Evolutionary conservation across 2,113 vertebrate species (phyloP), one percentile per base, ranked within the genome.

Genomic region (Dromaius novaehollandiae): DNA sequence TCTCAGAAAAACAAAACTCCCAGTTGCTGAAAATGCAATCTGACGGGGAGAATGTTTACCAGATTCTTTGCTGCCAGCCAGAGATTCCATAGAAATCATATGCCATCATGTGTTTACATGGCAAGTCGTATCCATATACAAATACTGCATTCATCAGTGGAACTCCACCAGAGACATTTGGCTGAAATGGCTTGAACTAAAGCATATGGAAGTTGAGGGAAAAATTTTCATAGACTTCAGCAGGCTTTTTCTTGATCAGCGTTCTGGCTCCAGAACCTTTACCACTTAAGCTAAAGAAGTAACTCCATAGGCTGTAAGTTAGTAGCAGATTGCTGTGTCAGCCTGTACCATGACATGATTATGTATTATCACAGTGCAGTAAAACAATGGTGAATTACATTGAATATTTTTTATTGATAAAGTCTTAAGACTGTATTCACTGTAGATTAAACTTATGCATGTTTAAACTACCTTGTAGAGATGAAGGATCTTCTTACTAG

Each of bases 1-100:
- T 96, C 88, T 90, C 77, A 97, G 89, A 81, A 96, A 96, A 96
- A 82, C 56, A 95, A 97, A 84, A 93, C 55, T 93, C 95, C 51
- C 63, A 75, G 71, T 79, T 92, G 80, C 89, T 95, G 70, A 95
- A 97, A 84, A 64, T 94, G 65, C 93, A 86, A 58, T 93, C 77
- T 96, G 92, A 92, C 94, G 89, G 28, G 78, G 65, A 82, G 38
- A 94, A 85, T 84, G 58, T 94, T 96, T 95, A 95, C 83, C 48
- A 88, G 73, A 68, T 86, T 89, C 91, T 93, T 95, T 94, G 76
- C 74, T 86, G 50, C 56, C 44, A 82, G 79, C 58, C 92, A 91
- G 61, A 90, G 76, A 93, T 88, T 69, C n/a, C 86, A 95, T 48
- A 96, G 92, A 88, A 95, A 85, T 42, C 48, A 56, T 82, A 88